Evolutionary conservation across 2,113 vertebrate genomes (phyloP), one percentile per base, ranked within the genome.

Genomic region (Triplophysa siluroides): DNA sequence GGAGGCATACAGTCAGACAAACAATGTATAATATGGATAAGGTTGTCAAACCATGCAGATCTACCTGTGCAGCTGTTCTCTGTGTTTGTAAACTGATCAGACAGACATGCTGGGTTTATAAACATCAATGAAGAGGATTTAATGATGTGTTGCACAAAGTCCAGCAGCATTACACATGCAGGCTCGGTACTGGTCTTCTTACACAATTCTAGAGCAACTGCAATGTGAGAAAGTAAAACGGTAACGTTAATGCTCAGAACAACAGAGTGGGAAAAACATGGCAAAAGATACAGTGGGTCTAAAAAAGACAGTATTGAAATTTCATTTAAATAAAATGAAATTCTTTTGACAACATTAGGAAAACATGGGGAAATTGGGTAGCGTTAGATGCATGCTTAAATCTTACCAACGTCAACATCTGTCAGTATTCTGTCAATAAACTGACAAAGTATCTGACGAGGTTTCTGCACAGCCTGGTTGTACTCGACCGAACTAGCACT

Each of bases 111-210:
- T 58, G 93, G 92, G 78, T 94, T 98, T 72, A 97, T 91, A 87
- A 99, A 99, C 94, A 99, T 97, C 82, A 98, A 92, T 0, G 96
- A 95, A 1, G 95, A 99, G 43, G 98, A 99, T 88, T 96, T 98
- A 91, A 99, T 95, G 4, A 99, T 98, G 78, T 99, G 94, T 78
- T 97, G 95, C 83, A 99, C 94, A 84, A 99, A 99, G 88, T 98
- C 96, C 84, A 99, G 92, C 78, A 99, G 89, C 97, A 99, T 99
- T 73, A 98, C 94, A 87, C 96, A 98, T 77, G 96, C 95, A 26
- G 96, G 96, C 82, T 97, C 95, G 9, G 95, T 94, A 79, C 93
- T 95, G 58, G 92, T 95, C 90, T 96, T 99, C 90, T 98, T 99
- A 68, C 91, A 86, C 81, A 99, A 90, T 79, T 98, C 97, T 64